Evolutionary conservation across 2,888 invertebrate genomes (phyloP), one percentile per base, ranked within the genome.

Genomic region (Sepiola atlantica): DNA sequence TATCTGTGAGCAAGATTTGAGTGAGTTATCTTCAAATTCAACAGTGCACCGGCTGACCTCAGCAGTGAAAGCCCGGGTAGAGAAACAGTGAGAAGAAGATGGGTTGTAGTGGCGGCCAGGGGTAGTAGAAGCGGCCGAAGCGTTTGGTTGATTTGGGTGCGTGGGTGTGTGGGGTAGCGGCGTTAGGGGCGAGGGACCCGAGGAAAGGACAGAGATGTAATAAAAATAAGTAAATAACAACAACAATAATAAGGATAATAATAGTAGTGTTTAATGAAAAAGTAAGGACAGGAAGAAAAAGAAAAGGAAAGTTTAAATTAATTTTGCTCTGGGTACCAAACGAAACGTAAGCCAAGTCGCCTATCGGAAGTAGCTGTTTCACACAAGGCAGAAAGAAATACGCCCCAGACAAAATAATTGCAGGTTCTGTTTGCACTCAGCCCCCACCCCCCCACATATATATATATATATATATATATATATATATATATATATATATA

Each of bases 331-430:
- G n/a, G 32, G 77, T 77, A 77, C n/a, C 14, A n/a, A 45, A 1
- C 77, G 77, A 77, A 77, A 77, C 18, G 77, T 77, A 77, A 77
- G 12, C 28, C 28, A 0, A 28, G 16, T 32, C 77, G 6, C n/a
- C 77, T n/a, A 77, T 77, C 77, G 77, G 77, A 77, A 77, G 77
- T 77, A 3, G n/a, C 77, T 77, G 77, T 16, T 77, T 77, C n/a
- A 77, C 77, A 77, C 77, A 77, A 77, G 18, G 77, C 77, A 77
- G 77, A 77, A 77, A 77, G 77, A 77, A 77, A 77, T n/a, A 77
- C 77, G 77, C 16, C 77, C n/a, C 77, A 77, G 77, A 77, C 77
- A 32, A 77, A 77, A 77, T 77, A 77, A 77, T 77, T 77, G 32
- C n/a, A 77, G 77, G 77, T 77, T 77, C 6, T 77, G 32, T n/a